phyloP scores from a whole-genome alignment of 2,797 vertebrate genomes.

The Novumbra hubbsi region DNA sequence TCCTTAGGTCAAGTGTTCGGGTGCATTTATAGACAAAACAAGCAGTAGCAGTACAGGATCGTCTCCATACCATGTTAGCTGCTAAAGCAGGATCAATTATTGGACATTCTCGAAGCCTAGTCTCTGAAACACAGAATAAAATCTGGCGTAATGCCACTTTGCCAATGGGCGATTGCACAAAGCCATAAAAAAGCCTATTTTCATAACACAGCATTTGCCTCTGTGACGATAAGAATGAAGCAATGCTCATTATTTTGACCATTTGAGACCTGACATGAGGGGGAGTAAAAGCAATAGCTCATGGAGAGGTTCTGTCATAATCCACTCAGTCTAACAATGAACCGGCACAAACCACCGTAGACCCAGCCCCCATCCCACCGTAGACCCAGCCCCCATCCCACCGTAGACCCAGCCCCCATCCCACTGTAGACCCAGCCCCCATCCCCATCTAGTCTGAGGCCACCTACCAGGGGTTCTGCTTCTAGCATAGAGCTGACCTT shows the following conservation, averaged over 20 bases:
- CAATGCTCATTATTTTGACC: neutral
- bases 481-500: conserved; percentile 16
- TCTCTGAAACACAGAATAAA: too few species aligned
- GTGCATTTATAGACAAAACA: neutral
- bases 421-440: neutral
- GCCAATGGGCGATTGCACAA: too few species aligned
- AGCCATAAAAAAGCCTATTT: neutral
- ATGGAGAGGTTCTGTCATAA: neutral
- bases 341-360: neutral
- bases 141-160: too few species aligned
- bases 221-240: neutral
- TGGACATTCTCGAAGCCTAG: too few species aligned
- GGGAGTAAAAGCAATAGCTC: neutral
- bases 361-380: neutral
- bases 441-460: conserved; percentile 2
- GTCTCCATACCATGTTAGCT: too few species aligned
- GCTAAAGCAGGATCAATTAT: too few species aligned
- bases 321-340: neutral
- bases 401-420: neutral
- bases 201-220: neutral
- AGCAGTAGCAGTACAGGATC: neutral
- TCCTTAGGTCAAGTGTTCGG: neutral
- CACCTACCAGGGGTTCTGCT: neutral
- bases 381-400: neutral
- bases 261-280: neutral